Conservation (phyloP, 2,797 vertebrate species). For the Hyperoplus lanceolatus region DNA sequence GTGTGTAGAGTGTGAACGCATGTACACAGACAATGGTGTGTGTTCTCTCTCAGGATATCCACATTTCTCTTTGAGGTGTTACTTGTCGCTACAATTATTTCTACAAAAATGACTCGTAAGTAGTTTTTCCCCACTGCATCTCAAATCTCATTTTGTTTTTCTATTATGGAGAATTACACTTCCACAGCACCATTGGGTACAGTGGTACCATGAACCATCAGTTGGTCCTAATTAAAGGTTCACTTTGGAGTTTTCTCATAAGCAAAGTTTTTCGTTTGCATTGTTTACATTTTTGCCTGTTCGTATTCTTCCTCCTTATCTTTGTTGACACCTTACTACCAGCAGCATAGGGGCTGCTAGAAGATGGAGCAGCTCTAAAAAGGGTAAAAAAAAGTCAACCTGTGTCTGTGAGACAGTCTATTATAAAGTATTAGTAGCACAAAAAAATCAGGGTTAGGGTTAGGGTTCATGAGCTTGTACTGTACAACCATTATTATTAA, state of each 20-base stretch:
- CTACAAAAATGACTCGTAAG: neutral
- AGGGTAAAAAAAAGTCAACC: neutral
- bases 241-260: no score
- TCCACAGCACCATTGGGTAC: neutral
- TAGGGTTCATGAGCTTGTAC: no score
- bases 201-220: neutral
- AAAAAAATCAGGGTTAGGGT: neutral
- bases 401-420: neutral
- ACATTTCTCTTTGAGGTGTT: neutral
- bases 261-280: neutral
- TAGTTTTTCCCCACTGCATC: neutral
- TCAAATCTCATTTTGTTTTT: neutral
- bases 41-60: neutral
- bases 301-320: neutral
- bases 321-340: neutral
- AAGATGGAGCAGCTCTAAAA: slow-evolving; percentile 1
- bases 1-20: neutral
- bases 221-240: neutral
- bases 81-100: neutral
- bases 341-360: neutral
- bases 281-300: neutral
- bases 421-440: slow-evolving; percentile 19
- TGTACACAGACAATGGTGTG: neutral
- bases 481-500: neutral
- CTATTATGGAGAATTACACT: neutral